Evolutionary conservation across 2,888 invertebrate genomes (phyloP).

Genomic region (Pristionchus japonicus): DNA sequence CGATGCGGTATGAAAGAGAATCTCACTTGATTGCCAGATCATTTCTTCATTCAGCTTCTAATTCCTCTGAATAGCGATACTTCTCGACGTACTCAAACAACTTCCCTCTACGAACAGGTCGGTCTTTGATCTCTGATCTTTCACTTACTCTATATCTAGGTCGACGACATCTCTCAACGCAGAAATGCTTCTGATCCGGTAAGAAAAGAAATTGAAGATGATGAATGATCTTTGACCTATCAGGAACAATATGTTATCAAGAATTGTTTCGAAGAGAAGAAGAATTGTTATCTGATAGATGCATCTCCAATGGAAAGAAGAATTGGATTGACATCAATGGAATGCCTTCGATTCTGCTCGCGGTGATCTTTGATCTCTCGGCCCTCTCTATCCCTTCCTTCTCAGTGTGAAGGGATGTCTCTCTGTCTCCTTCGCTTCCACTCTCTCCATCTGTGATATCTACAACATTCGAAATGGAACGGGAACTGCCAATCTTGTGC

Average conservation of each 20-base stretch:
- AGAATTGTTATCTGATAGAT: conserved; percentile 43
- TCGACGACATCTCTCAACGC: not conserved
- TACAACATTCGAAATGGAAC: conserved; percentile 37
- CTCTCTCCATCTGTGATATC: conserved; percentile 44
- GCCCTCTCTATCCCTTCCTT: not conserved
- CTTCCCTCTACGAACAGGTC: not conserved
- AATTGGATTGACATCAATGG: conserved; percentile 15
- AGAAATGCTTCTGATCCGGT: not conserved
- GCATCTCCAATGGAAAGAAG: conserved; percentile 46
- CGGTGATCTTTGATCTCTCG: conserved; percentile 17
- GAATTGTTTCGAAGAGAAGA: conserved; percentile 18
- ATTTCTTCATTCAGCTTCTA: not conserved
- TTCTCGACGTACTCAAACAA: not conserved
- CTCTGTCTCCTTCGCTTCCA: conserved; percentile 9
- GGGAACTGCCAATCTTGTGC: conserved; percentile 22
- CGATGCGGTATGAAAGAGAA: not conserved
- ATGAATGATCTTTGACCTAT: not conserved
- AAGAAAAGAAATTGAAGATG: not conserved
- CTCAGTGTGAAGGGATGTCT: conserved; percentile 27
- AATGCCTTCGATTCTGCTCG: conserved; percentile 43
- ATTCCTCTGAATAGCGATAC: conserved; percentile 19
- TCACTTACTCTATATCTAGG: not conserved
- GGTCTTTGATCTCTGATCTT: not conserved
- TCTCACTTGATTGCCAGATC: not conserved
- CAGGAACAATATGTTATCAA: not conserved